Evolutionary conservation across 2,113 vertebrate species (phyloP), one percentile per base, ranked within the genome.

Genomic region (Aleadryas rufinucha): DNA sequence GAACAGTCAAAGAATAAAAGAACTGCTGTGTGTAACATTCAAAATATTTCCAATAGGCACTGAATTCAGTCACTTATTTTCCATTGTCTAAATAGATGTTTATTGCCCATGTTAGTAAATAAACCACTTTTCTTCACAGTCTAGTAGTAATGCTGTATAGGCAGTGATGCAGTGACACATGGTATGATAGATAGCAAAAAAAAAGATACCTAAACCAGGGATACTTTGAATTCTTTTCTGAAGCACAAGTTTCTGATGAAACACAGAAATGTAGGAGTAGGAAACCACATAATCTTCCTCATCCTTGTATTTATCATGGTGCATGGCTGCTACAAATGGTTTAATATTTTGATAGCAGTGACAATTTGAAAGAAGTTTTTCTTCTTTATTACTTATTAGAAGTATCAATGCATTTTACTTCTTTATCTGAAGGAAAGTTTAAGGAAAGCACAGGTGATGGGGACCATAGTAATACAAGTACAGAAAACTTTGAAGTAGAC

Each of bases 21-120:
- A 96, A 60, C 68, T 74, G 23, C 75, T 76, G n/a, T 37, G 26
- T 91, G 72, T 74, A 91, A 54, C 26, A 56, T 90, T 87, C 53
- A 84, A 89, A 96, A 84, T 95, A 74, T 31, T 93, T 95, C 59
- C 30, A 90, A 27, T 44, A 94, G 57, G 19, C 52, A 74, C 50
- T 69, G 75, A 75, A 79, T 83, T 95, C 24, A 71, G 30, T 71
- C 19, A 64, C 6, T 84, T 75, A 61, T 81, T 95, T 90, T 96
- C 41, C 14, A 52, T 91, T 96, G 97, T 74, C 44, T 63, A 91
- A 50, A 71, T 76, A 79, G 37, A 59, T 93, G 7, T 78, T 91
- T 92, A 60, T 60, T 93, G 35, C 24, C 37, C 15, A 33, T 75
- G 12, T 61, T 74, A 57, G 91, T 87, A 88, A 87, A 72, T 91